Conservation (phyloP, 2,888 invertebrate species). For the Camptogramma bilineatum region DNA sequence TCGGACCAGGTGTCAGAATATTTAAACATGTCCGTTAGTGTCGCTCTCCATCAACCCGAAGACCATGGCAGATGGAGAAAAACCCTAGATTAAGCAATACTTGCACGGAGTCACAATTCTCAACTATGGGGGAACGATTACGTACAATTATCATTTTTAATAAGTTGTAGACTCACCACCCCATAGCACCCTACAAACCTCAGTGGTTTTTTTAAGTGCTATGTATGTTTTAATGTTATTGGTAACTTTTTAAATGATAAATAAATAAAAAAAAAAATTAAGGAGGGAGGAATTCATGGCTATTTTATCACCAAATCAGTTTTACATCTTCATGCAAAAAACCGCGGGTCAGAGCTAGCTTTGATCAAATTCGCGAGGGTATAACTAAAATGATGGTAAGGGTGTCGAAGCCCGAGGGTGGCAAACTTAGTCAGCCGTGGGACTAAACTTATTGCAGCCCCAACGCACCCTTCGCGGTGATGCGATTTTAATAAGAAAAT, state of each 20-base stretch:
- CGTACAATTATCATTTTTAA: too few relatives aligned
- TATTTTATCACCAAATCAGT: too few relatives aligned
- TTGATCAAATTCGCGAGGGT: slow-evolving; percentile 8
- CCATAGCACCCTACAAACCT: too few relatives aligned
- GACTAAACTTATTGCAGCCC: slow-evolving; percentile 21
- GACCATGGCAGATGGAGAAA: not conserved
- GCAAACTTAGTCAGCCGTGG: slow-evolving; percentile 20
- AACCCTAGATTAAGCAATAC: not conserved
- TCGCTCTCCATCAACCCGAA: not conserved
- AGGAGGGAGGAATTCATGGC: too few relatives aligned
- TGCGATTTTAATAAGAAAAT: slow-evolving; percentile 28
- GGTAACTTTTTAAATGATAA: too few relatives aligned
- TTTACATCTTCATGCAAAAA: not conserved
- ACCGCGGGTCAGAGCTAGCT: not conserved
- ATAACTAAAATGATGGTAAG: slow-evolving; percentile 12
- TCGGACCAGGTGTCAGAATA: not conserved
- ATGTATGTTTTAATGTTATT: too few relatives aligned
- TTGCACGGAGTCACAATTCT: not conserved
- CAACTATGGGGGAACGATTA: not conserved
- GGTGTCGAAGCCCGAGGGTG: slow-evolving; percentile 23
- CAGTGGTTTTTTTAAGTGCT: too few relatives aligned
- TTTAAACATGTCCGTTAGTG: not conserved
- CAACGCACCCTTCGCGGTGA: slow-evolving; percentile 20
- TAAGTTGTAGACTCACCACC: too few relatives aligned
- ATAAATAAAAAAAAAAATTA: too few relatives aligned